Evolutionary conservation across 1,140 invertebrate genomes (phyloP).

Genomic region (Zaprionus africanus): DNA sequence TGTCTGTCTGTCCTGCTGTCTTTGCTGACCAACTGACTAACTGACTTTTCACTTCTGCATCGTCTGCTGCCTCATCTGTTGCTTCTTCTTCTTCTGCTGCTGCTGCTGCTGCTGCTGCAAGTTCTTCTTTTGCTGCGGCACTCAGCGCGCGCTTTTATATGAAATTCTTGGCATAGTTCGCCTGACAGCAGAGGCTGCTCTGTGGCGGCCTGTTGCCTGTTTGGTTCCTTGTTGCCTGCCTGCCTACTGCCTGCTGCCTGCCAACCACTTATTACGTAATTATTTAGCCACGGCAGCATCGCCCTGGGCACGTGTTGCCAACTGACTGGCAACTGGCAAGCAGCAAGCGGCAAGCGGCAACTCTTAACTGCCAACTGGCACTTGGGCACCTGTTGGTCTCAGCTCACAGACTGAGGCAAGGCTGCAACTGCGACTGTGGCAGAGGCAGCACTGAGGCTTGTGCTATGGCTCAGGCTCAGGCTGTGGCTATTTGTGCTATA

Average conservation of each 20-base stretch:
- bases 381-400: conserved; percentile 65
- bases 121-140: conserved; percentile 14
- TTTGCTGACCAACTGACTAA: conserved; percentile 18
- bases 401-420: background rate
- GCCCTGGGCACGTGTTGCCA: conserved; percentile 79
- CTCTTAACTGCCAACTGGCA: conserved; percentile 48
- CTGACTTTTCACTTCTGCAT: conserved; percentile 39
- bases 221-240: conserved; percentile 34
- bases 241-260: conserved; percentile 50
- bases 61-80: conserved; percentile 13
- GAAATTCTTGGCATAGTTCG: conserved; percentile 77
- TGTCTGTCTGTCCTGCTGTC: conserved; percentile 8
- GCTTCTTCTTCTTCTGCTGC: conserved; percentile 11
- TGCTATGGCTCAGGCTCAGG: conserved; percentile 17
- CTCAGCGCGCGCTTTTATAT: conserved; percentile 50
- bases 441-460: conserved; percentile 30
- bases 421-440: conserved; percentile 24
- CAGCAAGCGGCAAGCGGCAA: conserved; percentile 24
- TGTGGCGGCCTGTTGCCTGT: conserved; percentile 26
- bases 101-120: background rate
- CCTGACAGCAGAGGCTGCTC: conserved; percentile 62
- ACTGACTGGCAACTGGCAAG: conserved; percentile 57
- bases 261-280: conserved; percentile 83
- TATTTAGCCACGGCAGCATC: conserved; percentile 74
- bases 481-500: conserved; percentile 76